Base-by-base conservation (phyloP, 2,888 invertebrate genomes). In the Cephonodes hylas region DNA sequence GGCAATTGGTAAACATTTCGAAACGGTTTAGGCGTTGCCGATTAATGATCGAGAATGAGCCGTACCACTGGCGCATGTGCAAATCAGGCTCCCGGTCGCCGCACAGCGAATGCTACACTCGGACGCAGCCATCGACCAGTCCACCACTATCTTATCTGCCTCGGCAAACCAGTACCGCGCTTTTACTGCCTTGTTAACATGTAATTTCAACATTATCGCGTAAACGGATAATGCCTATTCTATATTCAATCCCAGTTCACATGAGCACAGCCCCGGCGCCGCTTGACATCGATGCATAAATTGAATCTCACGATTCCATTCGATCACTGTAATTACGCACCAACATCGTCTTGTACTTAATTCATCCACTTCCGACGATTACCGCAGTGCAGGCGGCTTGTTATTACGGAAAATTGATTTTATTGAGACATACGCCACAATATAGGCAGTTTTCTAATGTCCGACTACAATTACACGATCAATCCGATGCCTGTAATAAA, bases 271-370 rank as follows among this genome's bases (percentile, higher is more conserved):
- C 68, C 64, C 69, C 73, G 81, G 81, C 84, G 83, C 81, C 83
- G 78, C 69, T 73, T 74, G 81, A 81, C 84, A 84, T 84, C 84
- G 83, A 86, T 86, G 84, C 83, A 86, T 86, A 85, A 86, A 86
- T 86, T 80, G 80, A 81, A 84, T 86, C 82, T 79, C 83, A 80
- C 81, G 83, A 83, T 81, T 83, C 75, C 77, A 83, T 81, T 76
- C 77, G 79, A 86, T 85, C 80, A 78, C 83, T 72, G 82, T 84
- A 84, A 86, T 88, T 84, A 85, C 78, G 76, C 65, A 70, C 66
- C 74, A 73, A 80, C 79, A 77, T 77, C 76, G 74, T 75, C 75
- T 73, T 77, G 80, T 73, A 79, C 77, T 84, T 83, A 84, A 83
- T 84, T 80, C 77, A 71, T 73, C 70, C 72, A 86, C 85, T 88